phyloP scores from a whole-genome alignment of 2,113 vertebrate species.

The Nesoenas mayeri region DNA sequence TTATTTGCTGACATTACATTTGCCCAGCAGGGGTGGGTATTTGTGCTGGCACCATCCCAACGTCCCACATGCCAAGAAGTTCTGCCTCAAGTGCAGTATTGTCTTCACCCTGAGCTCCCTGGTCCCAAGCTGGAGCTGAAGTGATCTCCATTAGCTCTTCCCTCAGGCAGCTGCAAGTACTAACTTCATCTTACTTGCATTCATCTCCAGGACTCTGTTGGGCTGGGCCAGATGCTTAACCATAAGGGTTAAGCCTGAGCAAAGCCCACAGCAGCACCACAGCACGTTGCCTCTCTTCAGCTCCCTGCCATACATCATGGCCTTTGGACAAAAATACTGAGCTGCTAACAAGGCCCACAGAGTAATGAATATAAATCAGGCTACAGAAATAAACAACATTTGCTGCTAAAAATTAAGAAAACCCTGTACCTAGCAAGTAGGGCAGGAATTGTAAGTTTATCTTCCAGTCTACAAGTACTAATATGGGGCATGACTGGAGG shows the following conservation, averaged over 20 bases:
- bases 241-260: not conserved
- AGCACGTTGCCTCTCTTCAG: not conserved
- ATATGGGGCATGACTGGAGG: not conserved
- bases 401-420: not conserved
- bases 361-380: not conserved
- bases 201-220: rapidly evolving
- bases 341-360: not conserved
- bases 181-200: not conserved
- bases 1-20: not conserved
- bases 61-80: not conserved
- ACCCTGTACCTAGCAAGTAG: not conserved
- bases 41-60: not conserved
- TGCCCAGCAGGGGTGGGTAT: not conserved
- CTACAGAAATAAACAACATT: not conserved
- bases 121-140: not conserved
- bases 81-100: not conserved
- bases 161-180: not conserved
- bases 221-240: not conserved
- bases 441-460: not conserved
- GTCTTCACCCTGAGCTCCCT: not conserved
- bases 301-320: not conserved
- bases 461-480: not conserved
- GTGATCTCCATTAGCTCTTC: not conserved
- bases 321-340: not conserved
- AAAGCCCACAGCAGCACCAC: not conserved